Base-by-base conservation (phyloP, 2,113 vertebrate genomes). In the Gallinago jamesoni region DNA sequence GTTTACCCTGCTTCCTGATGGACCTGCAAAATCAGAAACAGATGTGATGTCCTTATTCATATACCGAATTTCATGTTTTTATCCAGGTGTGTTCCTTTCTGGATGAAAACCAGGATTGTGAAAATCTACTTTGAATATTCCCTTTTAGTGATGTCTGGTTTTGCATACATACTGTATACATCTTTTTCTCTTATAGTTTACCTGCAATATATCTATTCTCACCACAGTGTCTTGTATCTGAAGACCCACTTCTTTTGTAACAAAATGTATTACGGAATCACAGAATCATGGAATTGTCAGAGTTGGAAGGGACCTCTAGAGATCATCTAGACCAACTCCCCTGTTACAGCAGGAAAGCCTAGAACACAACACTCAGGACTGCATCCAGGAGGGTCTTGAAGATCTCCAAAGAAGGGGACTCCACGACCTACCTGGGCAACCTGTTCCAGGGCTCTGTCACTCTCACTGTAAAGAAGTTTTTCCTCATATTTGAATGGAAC, bases 81-180 rank as follows among this genome's bases (percentile, higher is more conserved):
- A 59, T 47, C 3, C 21, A 84, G 12, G 1, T 48, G 4, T 66
- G 5, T 48, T 53, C 9, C 6, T 45, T 12, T 0, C 57, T 74
- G 70, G 18, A 39, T 16, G 18, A 69, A 80, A 93, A 45, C 6
- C 14, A 73, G 4, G 9, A 70, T 70, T 70, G 48, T 55, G 14
- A 67, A 56, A 57, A 87, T 9, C 12, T 81, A 27, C 31, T 53
- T 74, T 27, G 10, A 82, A 50, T 67, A 75, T 45, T 74, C 6
- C 10, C 9, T 74, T 80, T 57, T 33, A 70, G 15, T 27, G 8
- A 33, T 0, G 0, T 12, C 48, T 13, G 22, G 4, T 12, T 84
- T 80, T 84, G 23, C 15, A 24, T 14, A 60, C 0, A 12, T 7
- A 25, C 1, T 2, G 18, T 47, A 30, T 37, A 62, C 45, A 66